phyloP scores from a whole-genome alignment of 2,113 vertebrate genomes.

The Riparia riparia region DNA sequence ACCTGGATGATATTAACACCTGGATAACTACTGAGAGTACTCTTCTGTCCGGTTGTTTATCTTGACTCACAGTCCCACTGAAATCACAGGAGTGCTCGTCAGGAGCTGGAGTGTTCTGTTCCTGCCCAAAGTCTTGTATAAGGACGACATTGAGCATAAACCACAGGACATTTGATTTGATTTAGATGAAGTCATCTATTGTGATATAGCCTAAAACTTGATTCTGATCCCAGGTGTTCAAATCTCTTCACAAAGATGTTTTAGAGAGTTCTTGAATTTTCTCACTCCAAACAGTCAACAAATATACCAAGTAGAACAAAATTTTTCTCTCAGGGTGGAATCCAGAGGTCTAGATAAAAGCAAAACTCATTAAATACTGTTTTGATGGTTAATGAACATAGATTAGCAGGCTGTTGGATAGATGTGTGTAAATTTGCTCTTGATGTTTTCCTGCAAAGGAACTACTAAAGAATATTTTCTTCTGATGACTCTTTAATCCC shows the following conservation, averaged over 20 bases:
- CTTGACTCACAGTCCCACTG: background rate
- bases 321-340: slow-evolving; percentile 1
- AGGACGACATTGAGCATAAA: background rate
- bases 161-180: background rate
- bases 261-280: background rate
- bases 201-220: background rate
- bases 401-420: background rate
- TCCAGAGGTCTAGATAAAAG: slow-evolving; percentile 1
- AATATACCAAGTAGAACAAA: background rate
- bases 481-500: background rate
- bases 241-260: background rate
- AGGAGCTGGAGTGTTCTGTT: background rate
- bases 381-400: slow-evolving; percentile 29
- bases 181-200: background rate
- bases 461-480: slow-evolving; percentile 8
- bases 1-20: background rate
- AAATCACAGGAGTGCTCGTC: background rate
- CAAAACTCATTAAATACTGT: background rate
- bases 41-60: background rate
- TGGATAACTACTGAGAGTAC: background rate
- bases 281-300: background rate
- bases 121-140: background rate
- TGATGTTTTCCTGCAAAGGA: background rate
- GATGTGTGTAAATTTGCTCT: background rate
- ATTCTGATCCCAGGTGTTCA: background rate